A percentile compares a stretch with the other conserved stretches of the same genome.
These are phyloP conservation scores for Strigamia transsilvanica DNA, from an alignment of 2,888 invertebrate species.

Conservation along the genomic window DNA sequence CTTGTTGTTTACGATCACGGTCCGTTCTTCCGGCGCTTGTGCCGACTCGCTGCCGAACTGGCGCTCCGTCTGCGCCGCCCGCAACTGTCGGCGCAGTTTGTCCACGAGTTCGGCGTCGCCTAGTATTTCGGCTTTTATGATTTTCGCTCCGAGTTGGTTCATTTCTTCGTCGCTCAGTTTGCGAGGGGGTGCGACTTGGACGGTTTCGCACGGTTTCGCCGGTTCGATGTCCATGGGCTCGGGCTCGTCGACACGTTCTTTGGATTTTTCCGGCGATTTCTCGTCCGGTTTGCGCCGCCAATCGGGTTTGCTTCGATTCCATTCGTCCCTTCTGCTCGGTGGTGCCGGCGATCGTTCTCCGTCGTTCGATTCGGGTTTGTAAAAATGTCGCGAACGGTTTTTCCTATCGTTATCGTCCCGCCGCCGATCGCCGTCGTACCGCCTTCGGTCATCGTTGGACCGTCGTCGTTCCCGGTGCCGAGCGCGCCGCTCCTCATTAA, in stretches of 20 bases:
- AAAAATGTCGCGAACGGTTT: background rate
- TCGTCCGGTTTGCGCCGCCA: slow-evolving; percentile 53
- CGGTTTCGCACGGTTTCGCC: background rate
- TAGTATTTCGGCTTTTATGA: slow-evolving; percentile 93
- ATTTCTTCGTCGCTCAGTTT: slow-evolving; percentile 80
- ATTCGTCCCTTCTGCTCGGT: slow-evolving; percentile 9
- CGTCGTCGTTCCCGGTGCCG: background rate
- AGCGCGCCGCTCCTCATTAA: slow-evolving; percentile 54
- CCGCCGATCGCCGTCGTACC: slow-evolving; percentile 50
- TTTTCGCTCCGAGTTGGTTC: slow-evolving; percentile 88
- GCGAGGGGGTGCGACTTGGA: background rate
- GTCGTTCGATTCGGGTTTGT: slow-evolving; percentile 9
- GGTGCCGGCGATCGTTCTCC: slow-evolving; percentile 6
- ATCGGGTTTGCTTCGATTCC: background rate
- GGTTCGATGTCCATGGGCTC: slow-evolving; percentile 6
- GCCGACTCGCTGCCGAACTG: background rate
- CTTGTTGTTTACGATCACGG: slow-evolving; percentile 55
- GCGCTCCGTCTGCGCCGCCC: slow-evolving; percentile 71
- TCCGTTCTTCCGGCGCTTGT: slow-evolving; percentile 56
- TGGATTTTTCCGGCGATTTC: slow-evolving; percentile 58
- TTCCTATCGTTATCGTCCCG: slow-evolving; percentile 55
- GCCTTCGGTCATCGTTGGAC: background rate
- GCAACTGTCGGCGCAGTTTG: slow-evolving; percentile 78
- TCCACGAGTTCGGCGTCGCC: slow-evolving; percentile 77
- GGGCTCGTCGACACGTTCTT: slow-evolving; percentile 56